A percentile compares a stretch with the other conserved stretches of the same genome.
Evolutionary conservation across 2,888 invertebrate species (phyloP).

Genomic region (Macaria liturata): DNA sequence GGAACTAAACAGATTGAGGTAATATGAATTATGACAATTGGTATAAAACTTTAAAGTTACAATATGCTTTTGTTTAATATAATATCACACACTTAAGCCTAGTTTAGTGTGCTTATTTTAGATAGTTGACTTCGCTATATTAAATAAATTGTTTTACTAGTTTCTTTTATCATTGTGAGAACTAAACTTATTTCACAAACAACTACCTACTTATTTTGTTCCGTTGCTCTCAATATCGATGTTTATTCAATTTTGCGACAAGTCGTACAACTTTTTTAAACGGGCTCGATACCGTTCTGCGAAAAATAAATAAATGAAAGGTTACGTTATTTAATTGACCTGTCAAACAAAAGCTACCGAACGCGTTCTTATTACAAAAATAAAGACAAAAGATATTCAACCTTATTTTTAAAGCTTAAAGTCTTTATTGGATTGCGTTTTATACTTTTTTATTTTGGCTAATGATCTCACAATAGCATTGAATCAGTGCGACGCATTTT

Average conservation of each 20-base stretch:
- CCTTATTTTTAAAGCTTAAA: neutral
- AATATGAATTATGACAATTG: neutral
- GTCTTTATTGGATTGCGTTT: neutral
- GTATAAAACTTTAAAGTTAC: too few species aligned
- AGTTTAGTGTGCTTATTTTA: too few species aligned
- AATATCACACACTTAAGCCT: too few species aligned
- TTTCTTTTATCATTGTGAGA: too few species aligned
- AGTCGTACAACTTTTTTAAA: slow-evolving; percentile 7
- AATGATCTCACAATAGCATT: slow-evolving; percentile 27
- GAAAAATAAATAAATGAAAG: slow-evolving; percentile 40
- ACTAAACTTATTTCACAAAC: too few species aligned
- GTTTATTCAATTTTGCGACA: neutral
- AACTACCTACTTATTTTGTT: too few species aligned
- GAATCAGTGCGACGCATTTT: slow-evolving; percentile 62
- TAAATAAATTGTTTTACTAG: too few species aligned
- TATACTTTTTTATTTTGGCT: slow-evolving; percentile 30
- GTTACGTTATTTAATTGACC: slow-evolving; percentile 42
- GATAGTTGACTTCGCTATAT: too few species aligned
- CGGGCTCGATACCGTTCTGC: slow-evolving; percentile 17
- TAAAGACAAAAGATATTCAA: neutral
- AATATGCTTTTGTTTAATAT: too few species aligned
- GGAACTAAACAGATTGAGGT: neutral
- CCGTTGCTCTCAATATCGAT: neutral
- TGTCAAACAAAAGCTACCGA: slow-evolving; percentile 39
- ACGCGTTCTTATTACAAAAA: slow-evolving; percentile 10